Base-by-base conservation (phyloP, 1,140 invertebrate genomes). In the Zaprionus gabonicus region DNA sequence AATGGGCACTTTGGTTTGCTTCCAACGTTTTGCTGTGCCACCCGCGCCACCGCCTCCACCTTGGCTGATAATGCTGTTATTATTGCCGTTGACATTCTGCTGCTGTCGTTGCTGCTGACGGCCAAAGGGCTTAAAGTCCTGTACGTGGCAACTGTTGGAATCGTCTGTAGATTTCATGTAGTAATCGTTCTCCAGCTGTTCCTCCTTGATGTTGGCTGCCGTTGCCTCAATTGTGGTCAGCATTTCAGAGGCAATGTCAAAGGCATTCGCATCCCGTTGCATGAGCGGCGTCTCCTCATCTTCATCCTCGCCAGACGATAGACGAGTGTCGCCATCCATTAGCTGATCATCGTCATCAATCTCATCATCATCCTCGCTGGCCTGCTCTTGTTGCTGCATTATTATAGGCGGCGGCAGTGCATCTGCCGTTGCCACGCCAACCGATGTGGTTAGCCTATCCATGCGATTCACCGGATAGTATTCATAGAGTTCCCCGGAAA, bases 1-100 rank as follows among this genome's bases (percentile, higher is more conserved):
- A 44, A 91, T 91, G 66, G 86, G 86, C 23, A 91, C 86, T 70
- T 91, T 91, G 27, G 86, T 91, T 70, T 91, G 86, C 41, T 91
- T 91, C 86, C 86, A 91, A 38, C 86, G 86, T 74, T 91, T 86
- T 1, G 78, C 55, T 25, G 51, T 76, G 17, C 63, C 70, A 17
- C 25, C 15, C 9, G 27, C 20, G 4, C 31, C 44, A 41, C 28
- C 13, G 23, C 25, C 38, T 17, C 34, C 25, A 28, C n/a, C 27
- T 28, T 46, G 36, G 23, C 38, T 49, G 23, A 23, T 71, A 36
- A 5, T 46, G 53, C 27, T 64, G 36, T 25, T 64, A 20, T 9
- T 76, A n/a, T 15, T 53, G 41, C n/a, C 31, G 15, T 17, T 56
- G 31, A 41, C 17, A 17, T 46, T 46, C 41, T 46, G 36, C 20